These are phyloP conservation scores for Excalfactoria chinensis DNA, from an alignment of 2,113 vertebrate species.

Conservation along the genomic window DNA sequence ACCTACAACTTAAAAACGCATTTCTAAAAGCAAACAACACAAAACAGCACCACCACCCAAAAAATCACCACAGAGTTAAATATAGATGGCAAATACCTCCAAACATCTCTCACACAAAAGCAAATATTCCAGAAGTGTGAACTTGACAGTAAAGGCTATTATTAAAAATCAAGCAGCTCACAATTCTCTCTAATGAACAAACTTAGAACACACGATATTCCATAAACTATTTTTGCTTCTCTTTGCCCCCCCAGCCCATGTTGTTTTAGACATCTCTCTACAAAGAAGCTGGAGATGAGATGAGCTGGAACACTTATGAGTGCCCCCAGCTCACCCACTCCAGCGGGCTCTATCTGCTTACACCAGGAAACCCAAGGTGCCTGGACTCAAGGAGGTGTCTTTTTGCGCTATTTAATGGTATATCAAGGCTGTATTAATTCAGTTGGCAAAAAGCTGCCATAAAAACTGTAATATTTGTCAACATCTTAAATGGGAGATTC, in stretches of 20 bases:
- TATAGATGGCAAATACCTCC: not conserved
- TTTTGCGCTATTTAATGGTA: not conserved
- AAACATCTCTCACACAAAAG: not conserved
- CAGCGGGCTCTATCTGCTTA: rapidly evolving
- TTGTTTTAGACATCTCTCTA: not conserved
- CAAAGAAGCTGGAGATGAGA: not conserved
- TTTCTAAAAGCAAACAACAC: not conserved
- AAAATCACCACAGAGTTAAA: not conserved
- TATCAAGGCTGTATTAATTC: not conserved
- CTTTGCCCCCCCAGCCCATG: not conserved
- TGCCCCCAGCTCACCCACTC: not conserved
- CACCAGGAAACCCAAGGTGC: not conserved
- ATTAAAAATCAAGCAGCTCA: not conserved
- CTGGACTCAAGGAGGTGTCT: not conserved
- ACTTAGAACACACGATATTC: not conserved
- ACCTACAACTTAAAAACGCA: not conserved
- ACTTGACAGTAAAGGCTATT: not conserved
- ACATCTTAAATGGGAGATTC: not conserved
- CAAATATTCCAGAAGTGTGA: not conserved
- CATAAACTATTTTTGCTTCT: not conserved
- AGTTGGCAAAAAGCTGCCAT: not conserved
- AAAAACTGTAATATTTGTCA: not conserved
- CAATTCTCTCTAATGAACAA: not conserved
- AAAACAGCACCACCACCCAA: not conserved
- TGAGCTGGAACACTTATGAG: not conserved